These are phyloP conservation scores for Microctonus hyperodae DNA, from an alignment of 2,888 invertebrate genomes.

Conservation along the genomic window DNA sequence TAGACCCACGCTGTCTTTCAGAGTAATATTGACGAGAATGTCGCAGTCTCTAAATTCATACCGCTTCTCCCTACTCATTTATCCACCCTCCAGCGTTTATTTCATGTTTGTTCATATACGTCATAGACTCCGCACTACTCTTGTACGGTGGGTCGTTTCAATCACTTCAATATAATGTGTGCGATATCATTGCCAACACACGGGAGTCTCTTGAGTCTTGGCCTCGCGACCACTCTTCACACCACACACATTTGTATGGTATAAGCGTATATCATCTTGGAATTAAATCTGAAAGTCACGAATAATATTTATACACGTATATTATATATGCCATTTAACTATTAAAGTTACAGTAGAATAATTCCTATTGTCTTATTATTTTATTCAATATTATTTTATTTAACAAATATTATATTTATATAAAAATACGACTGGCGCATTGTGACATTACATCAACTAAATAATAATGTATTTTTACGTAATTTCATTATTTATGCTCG, in stretches of 20 bases:
- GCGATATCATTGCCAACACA: background rate
- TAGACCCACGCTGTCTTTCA: no score
- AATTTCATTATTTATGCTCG: no score
- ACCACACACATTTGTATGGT: background rate
- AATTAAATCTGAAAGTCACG: background rate
- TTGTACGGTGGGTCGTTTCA: constrained; percentile 1
- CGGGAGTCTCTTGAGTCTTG: background rate
- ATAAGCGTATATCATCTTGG: background rate
- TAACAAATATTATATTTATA: no score
- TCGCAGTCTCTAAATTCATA: constrained; percentile 8
- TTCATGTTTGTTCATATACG: background rate
- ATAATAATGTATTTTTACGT: no score
- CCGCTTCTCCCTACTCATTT: constrained; percentile 3
- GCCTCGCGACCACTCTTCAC: constrained; percentile 4
- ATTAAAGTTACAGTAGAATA: background rate
- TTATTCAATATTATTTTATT: no score
- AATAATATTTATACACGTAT: background rate
- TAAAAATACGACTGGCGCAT: no score
- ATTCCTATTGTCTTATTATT: background rate
- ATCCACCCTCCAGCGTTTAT: constrained; percentile 17
- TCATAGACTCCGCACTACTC: constrained; percentile 5
- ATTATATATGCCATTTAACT: background rate
- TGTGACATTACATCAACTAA: no score
- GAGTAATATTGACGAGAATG: background rate
- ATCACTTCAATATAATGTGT: background rate